phyloP scores from a whole-genome alignment of 1,140 invertebrate genomes.

The Neomicropteryx cornuta region DNA sequence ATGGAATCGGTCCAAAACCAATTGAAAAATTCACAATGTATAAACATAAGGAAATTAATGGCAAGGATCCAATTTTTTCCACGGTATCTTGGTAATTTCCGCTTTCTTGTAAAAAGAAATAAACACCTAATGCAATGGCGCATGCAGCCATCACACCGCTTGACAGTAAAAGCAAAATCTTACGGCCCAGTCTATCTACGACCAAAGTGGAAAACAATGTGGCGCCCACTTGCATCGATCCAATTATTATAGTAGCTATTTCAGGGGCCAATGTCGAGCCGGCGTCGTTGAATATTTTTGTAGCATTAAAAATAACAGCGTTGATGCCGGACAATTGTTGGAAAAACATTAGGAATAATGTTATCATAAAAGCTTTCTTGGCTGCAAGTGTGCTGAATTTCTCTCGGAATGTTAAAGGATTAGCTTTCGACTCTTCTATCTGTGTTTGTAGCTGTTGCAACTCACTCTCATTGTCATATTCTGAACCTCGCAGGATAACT shows the following conservation, averaged over 20 bases:
- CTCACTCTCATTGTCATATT: slow-evolving; percentile 51
- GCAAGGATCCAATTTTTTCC: slow-evolving; percentile 52
- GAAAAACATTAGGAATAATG: slow-evolving; percentile 69
- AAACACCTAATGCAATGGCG: slow-evolving; percentile 47
- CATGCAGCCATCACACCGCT: slow-evolving; percentile 49
- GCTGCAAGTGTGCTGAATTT: slow-evolving; percentile 48
- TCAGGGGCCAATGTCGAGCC: slow-evolving; percentile 42
- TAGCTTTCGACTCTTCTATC: slow-evolving; percentile 40
- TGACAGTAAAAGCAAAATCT: slow-evolving; percentile 56
- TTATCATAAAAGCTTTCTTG: slow-evolving; percentile 58
- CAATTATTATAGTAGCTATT: slow-evolving; percentile 60
- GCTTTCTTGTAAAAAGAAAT: slow-evolving; percentile 45
- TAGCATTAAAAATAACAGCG: slow-evolving; percentile 72
- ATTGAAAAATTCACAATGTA: slow-evolving; percentile 71
- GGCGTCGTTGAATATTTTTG: slow-evolving; percentile 57
- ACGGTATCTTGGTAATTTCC: slow-evolving; percentile 33
- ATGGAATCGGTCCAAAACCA: slow-evolving; percentile 69
- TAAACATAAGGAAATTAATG: slow-evolving; percentile 55
- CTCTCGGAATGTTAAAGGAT: slow-evolving; percentile 38
- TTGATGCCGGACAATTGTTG: slow-evolving; percentile 82
- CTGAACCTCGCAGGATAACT: slow-evolving; percentile 49
- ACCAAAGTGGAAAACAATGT: slow-evolving; percentile 57
- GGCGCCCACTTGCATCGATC: slow-evolving; percentile 62
- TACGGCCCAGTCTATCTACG: slow-evolving; percentile 67
- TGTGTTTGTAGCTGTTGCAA: slow-evolving; percentile 46